Evolutionary conservation across 2,888 invertebrate genomes (phyloP), one percentile per base, ranked within the genome.

Genomic region (Danaus chrysippus): DNA sequence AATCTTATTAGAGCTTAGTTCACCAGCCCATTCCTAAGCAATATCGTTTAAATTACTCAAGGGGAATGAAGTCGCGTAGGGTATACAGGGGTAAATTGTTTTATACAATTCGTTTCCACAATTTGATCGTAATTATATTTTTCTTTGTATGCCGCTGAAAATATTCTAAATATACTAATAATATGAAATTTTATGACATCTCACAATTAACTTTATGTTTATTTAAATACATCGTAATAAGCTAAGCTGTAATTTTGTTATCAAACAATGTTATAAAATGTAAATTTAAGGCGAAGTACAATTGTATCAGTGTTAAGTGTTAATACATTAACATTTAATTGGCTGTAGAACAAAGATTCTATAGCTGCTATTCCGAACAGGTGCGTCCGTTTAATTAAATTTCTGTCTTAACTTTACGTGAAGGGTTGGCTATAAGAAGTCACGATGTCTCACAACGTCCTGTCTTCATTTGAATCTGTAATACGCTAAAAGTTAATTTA

Each of bases 1-100:
- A 85, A 83, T 83, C 79, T 84, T 86, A 86, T 86, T 86, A 81
- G 79, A 67, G 73, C 70, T 70, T 73, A 70, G 72, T 74, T 74
- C 71, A 63, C 68, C 66, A 68, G 63, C 65, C 71, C 79, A 76
- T 77, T 81, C 70, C 78, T 67, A 65, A 63, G 73, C 73, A 70
- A 74, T 76, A 72, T 76, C 70, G 71, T 71, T 73, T 74, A 77
- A 83, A 83, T 84, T 79, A 79, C 79, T 71, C 72, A 70, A 69
- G 70, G 70, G 74, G 76, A 78, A 72, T 67, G 72, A 69, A 62
- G 73, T 75, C 71, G 71, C 77, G 15, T 73, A 73, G 70, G 70
- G 70, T 75, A 80, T 79, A 76, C 62, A 59, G 58, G 63, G 63
- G 60, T 63, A 59, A 68, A 70, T 71, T 71, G 71, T 71, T 69